phyloP scores from a whole-genome alignment of 1,140 invertebrate genomes.

The Drosophila aff. region DNA sequence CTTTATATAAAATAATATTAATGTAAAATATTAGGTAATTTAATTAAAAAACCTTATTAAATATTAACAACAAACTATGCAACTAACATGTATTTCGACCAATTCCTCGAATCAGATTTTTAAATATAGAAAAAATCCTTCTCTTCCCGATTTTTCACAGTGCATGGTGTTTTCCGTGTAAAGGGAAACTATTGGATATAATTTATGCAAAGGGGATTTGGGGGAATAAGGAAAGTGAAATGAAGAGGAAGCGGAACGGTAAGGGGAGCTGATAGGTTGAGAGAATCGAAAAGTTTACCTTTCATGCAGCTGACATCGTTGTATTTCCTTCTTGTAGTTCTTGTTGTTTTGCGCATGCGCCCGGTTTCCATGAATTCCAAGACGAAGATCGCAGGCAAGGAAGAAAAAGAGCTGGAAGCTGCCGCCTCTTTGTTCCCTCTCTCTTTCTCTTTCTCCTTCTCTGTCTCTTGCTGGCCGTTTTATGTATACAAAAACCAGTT shows the following conservation, averaged over 20 bases:
- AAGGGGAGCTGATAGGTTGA: conserved; percentile 17
- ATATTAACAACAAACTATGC: too few species aligned
- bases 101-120: too few species aligned
- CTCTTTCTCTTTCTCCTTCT: conserved; percentile 9
- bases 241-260: background rate
- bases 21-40: too few species aligned
- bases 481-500: conserved; percentile 76
- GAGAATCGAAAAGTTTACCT: conserved; percentile 38
- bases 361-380: conserved; percentile 63
- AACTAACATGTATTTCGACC: too few species aligned
- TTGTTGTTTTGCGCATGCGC: conserved; percentile 67
- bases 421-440: conserved; percentile 24
- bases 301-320: conserved; percentile 49
- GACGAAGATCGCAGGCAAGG: conserved; percentile 44
- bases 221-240: background rate
- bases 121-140: background rate
- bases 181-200: conserved; percentile 13
- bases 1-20: background rate
- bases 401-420: conserved; percentile 54
- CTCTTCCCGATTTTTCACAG: background rate
- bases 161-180: conserved; percentile 3
- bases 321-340: conserved; percentile 35
- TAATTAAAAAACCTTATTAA: too few species aligned
- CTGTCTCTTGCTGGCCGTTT: conserved; percentile 20
- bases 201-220: conserved; percentile 9